Evolutionary conservation across 2,113 vertebrate genomes (phyloP).

Genomic region (Balaeniceps rex): DNA sequence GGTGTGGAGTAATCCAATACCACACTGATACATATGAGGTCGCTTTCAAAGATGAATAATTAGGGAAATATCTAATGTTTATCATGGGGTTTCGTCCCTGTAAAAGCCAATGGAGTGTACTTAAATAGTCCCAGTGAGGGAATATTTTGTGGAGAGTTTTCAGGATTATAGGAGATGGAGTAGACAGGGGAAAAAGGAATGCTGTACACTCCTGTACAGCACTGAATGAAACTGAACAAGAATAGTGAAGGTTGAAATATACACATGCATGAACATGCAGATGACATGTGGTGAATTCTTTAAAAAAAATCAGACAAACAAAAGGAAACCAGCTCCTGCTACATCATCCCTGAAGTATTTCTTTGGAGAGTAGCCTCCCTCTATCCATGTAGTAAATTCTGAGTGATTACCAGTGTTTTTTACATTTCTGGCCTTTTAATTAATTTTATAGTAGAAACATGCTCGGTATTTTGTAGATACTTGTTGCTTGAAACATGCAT

Average conservation of each 20-base stretch:
- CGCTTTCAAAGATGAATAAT: neutral
- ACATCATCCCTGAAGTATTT: neutral
- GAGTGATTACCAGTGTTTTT: neutral
- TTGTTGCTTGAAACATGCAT: neutral
- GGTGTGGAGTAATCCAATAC: neutral
- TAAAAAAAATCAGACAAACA: neutral
- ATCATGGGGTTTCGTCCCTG: neutral
- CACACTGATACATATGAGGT: neutral
- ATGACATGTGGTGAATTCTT: neutral
- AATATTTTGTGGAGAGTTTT: neutral
- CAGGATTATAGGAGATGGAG: fast-evolving
- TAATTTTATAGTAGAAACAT: neutral
- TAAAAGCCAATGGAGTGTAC: neutral
- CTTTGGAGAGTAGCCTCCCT: neutral
- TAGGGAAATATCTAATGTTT: neutral
- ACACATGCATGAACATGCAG: neutral
- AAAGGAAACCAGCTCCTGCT: neutral
- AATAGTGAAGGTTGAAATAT: neutral
- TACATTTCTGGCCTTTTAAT: neutral
- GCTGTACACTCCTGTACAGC: neutral
- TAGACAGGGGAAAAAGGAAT: neutral
- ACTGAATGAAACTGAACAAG: neutral
- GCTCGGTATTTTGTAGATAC: neutral
- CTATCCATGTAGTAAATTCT: neutral
- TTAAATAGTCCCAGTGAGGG: neutral